Percentiles rank a stretch among this genome's conserved stretches.
phyloP scores from a whole-genome alignment of 2,888 invertebrate species.

The Andrena dorsata region DNA sequence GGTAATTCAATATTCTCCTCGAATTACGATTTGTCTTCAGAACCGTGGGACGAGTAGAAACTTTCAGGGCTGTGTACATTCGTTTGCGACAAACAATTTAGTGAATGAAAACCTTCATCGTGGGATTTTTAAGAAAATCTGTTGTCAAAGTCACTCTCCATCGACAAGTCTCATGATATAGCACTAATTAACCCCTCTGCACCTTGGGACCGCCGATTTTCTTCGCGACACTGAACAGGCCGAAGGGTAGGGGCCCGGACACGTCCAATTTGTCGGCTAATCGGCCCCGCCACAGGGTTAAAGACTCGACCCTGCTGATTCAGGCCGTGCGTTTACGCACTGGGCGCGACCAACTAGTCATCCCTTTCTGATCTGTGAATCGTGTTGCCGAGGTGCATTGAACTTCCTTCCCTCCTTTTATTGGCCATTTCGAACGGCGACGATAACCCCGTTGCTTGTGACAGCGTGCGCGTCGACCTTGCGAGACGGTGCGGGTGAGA shows the following conservation, averaged over 20 bases:
- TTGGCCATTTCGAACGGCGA: conserved; percentile 59
- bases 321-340: conserved; percentile 66
- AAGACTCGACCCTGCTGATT: conserved; percentile 63
- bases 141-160: no score
- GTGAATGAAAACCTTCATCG: neutral
- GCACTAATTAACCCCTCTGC: conserved; percentile 40
- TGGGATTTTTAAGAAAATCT: neutral
- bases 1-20: conserved; percentile 12
- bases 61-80: neutral
- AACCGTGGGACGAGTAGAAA: conserved; percentile 8
- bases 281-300: conserved; percentile 66
- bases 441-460: conserved; percentile 24
- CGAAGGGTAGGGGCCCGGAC: conserved; percentile 31
- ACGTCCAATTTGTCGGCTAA: conserved; percentile 71
- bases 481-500: conserved; percentile 1
- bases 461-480: neutral
- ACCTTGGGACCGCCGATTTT: conserved; percentile 49
- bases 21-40: neutral
- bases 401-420: conserved; percentile 50
- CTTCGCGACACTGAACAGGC: conserved; percentile 6
- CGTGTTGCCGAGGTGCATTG: conserved; percentile 39
- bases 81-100: conserved; percentile 1
- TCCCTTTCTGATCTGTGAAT: conserved; percentile 78
- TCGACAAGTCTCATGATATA: neutral
- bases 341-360: conserved; percentile 71